Conservation (phyloP, 1,140 invertebrate species). For the Cecropterus lyciades region DNA sequence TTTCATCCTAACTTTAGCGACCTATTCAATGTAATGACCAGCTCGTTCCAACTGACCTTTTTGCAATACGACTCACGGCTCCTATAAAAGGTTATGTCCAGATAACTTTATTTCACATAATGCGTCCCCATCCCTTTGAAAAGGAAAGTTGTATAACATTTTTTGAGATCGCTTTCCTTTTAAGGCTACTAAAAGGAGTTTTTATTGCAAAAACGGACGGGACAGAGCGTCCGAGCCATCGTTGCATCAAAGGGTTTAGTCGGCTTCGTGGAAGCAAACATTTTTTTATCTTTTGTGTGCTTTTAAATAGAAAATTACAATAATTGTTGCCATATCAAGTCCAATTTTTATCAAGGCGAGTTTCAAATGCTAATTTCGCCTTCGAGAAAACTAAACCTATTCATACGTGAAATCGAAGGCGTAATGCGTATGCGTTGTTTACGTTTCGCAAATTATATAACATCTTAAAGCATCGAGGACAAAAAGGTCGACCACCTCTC, state of each 20-base stretch:
- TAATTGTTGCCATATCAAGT: too few species aligned
- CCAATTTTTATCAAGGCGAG: too few species aligned
- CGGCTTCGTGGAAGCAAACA: constrained; percentile 22
- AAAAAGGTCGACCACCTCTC: constrained; percentile 55
- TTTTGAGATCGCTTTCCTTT: constrained; percentile 69
- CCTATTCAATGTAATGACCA: constrained; percentile 61
- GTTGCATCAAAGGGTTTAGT: constrained; percentile 59
- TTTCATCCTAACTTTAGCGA: constrained; percentile 59
- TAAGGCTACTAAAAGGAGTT: constrained; percentile 58
- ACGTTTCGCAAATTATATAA: constrained; percentile 35
- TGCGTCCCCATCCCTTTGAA: constrained; percentile 71
- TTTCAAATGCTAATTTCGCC: too few species aligned
- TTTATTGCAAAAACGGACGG: constrained; percentile 65
- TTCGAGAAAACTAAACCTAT: not conserved
- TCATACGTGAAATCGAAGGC: not conserved
- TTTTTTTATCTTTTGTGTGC: constrained; percentile 33
- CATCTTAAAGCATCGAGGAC: constrained; percentile 4
- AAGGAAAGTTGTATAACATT: constrained; percentile 75
- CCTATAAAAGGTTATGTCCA: constrained; percentile 73
- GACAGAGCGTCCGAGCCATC: constrained; percentile 44
- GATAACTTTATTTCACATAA: constrained; percentile 77
- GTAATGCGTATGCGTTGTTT: not conserved
- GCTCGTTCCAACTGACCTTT: constrained; percentile 62
- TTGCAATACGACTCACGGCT: constrained; percentile 58
- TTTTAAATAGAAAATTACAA: constrained; percentile 23